These are phyloP conservation scores for Crenichthys baileyi DNA, from an alignment of 2,797 vertebrate genomes.

Conservation along the genomic window DNA sequence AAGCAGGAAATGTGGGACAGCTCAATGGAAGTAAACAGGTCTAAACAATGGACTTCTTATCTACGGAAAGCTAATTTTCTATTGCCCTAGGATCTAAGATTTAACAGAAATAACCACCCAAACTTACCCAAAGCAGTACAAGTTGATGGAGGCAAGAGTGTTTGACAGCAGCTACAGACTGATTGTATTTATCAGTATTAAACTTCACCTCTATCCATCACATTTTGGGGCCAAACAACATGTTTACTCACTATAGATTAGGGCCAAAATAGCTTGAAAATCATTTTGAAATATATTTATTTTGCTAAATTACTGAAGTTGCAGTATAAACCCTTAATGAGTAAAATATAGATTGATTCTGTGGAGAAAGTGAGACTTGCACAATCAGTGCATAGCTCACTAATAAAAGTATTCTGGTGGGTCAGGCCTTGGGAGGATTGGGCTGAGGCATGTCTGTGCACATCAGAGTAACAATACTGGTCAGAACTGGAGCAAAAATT, in stretches of 20 bases:
- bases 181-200: background rate
- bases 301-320: background rate
- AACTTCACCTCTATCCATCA: background rate
- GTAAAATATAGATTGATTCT: background rate
- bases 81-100: background rate
- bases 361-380: background rate
- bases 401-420: background rate
- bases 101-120: background rate
- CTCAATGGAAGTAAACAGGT: background rate
- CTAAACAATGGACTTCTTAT: background rate
- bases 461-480: background rate
- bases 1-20: background rate
- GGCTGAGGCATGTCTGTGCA: background rate
- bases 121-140: background rate
- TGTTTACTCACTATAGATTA: background rate
- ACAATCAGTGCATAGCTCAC: background rate
- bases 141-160: background rate
- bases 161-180: background rate
- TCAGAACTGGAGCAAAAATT: background rate
- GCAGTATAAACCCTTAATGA: background rate
- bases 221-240: background rate
- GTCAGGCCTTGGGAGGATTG: background rate
- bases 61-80: background rate
- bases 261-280: background rate
- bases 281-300: background rate